Conservation (phyloP, 2,888 invertebrate genomes). For the Himalopsyche kuldschensis region DNA sequence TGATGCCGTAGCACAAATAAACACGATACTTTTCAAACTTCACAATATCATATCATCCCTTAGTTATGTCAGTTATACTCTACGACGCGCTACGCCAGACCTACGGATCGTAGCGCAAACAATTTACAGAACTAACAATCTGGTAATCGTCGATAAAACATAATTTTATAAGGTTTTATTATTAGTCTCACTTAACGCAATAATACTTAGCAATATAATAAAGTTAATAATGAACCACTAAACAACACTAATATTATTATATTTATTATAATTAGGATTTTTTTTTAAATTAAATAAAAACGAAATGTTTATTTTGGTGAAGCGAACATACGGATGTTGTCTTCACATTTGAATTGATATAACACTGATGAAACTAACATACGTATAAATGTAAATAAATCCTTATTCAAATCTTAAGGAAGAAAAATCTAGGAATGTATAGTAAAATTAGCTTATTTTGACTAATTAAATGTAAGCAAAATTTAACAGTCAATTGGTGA, state of each 20-base stretch:
- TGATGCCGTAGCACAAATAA: neutral
- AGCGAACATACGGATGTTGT: neutral
- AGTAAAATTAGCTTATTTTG: too few species aligned
- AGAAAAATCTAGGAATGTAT: neutral
- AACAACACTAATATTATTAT: neutral
- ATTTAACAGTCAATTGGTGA: neutral
- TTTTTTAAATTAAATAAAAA: too few species aligned
- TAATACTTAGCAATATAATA: neutral
- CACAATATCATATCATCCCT: neutral
- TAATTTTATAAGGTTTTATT: neutral
- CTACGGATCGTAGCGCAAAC: neutral
- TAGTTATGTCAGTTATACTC: neutral
- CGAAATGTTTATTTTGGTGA: neutral
- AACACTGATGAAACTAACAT: neutral
- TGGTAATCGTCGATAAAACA: neutral
- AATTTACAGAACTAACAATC: neutral
- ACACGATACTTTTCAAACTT: neutral
- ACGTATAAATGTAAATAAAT: neutral
- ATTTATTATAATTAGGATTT: too few species aligned
- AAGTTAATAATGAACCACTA: neutral
- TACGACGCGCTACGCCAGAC: neutral
- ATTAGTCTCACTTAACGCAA: neutral
- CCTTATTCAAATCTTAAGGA: neutral
- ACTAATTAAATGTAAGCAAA: neutral
- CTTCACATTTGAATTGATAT: neutral